Evolutionary conservation across 2,888 invertebrate species (phyloP).

Genomic region (Craniophora ligustri): DNA sequence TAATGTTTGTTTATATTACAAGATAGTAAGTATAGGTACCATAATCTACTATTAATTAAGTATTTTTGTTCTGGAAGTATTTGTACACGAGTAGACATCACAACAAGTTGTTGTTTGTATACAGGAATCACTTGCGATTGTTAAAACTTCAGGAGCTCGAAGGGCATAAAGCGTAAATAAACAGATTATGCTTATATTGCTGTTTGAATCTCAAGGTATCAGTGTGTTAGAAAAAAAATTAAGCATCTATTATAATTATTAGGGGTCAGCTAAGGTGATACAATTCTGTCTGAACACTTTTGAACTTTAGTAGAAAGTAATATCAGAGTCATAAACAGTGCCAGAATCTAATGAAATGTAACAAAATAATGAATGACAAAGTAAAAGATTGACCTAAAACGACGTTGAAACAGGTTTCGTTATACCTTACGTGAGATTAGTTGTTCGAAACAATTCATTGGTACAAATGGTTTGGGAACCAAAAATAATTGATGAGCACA

Average conservation of each 20-base stretch:
- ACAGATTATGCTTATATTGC: no score
- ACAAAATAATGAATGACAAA: no score
- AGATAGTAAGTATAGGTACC: no score
- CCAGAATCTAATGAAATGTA: no score
- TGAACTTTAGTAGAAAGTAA: no score
- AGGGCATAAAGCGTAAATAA: no score
- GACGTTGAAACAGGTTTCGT: constrained; percentile 5
- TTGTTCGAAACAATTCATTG: constrained; percentile 19
- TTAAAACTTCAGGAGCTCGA: no score
- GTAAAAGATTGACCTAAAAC: no score
- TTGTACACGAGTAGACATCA: not conserved
- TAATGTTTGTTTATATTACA: constrained; percentile 26
- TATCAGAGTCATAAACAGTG: no score
- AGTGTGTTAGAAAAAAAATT: constrained; percentile 1
- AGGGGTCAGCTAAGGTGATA: not conserved
- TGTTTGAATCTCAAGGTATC: no score
- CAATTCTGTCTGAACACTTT: not conserved
- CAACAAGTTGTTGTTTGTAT: constrained; percentile 1
- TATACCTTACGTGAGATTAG: constrained; percentile 18
- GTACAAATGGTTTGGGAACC: constrained; percentile 46
- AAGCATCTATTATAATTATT: not conserved
- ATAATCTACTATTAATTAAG: constrained; percentile 16
- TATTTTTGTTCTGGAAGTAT: constrained; percentile 22
- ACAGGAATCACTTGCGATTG: constrained; percentile 3
- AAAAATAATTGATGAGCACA: constrained; percentile 62